phyloP scores from a whole-genome alignment of 2,797 vertebrate genomes.

The Xerus rutilus region DNA sequence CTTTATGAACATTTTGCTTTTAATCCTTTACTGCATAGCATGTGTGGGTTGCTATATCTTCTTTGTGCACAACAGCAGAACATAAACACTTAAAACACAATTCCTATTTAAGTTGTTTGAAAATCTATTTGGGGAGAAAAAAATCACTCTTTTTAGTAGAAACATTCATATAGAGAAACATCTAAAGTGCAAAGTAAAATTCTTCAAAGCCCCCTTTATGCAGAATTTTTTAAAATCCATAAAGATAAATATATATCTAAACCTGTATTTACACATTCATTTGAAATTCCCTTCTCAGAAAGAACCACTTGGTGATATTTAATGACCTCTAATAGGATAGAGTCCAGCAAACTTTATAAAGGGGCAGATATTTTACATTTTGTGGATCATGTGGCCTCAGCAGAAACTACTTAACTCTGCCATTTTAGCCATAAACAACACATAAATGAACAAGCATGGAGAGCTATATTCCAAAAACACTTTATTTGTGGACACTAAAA shows the following conservation, averaged over 20 bases:
- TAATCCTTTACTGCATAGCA: background rate
- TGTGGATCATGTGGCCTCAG: background rate
- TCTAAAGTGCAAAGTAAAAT: conserved; percentile 7
- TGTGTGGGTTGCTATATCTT: background rate
- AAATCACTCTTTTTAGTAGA: conserved; percentile 36
- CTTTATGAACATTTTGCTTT: conserved; percentile 21
- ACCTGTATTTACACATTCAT: background rate
- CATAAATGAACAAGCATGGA: background rate
- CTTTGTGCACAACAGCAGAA: conserved; percentile 16
- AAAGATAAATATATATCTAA: background rate
- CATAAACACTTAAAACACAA: conserved; percentile 61
- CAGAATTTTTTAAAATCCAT: background rate
- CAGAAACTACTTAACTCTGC: background rate
- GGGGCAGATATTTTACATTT: background rate
- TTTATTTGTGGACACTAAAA: background rate
- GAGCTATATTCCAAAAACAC: background rate
- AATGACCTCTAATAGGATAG: background rate
- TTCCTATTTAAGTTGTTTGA: conserved; percentile 61
- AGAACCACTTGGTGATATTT: background rate
- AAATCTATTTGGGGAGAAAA: conserved; percentile 48
- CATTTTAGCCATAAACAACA: background rate
- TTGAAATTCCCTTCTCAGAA: background rate
- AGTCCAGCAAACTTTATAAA: background rate
- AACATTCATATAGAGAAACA: conserved; percentile 48
- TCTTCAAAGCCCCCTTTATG: conserved; percentile 14